Conservation (phyloP, 1,140 invertebrate species). For the Mylabris phalerata region DNA sequence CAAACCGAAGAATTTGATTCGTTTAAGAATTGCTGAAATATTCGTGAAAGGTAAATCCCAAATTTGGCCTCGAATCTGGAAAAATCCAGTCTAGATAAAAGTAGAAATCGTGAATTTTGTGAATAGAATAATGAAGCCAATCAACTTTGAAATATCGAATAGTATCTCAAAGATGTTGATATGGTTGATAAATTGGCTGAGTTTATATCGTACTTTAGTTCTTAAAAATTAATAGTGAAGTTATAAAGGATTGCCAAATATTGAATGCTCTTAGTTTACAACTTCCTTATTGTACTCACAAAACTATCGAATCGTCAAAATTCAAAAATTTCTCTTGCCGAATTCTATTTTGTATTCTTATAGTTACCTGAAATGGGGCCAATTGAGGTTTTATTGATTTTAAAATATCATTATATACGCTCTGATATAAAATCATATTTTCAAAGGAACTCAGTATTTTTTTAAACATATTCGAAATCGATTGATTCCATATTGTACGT, state of each 20-base stretch:
- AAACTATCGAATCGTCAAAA: too few relatives aligned
- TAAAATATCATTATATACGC: conserved; percentile 2
- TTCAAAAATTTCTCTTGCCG: too few relatives aligned
- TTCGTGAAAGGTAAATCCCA: conserved; percentile 16
- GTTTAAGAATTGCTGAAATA: conserved; percentile 7
- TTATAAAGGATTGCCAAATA: too few relatives aligned
- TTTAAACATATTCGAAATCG: conserved; percentile 4
- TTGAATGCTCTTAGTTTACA: too few relatives aligned
- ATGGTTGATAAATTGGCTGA: too few relatives aligned
- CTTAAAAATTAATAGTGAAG: too few relatives aligned
- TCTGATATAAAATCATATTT: background rate
- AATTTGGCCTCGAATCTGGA: conserved; percentile 16
- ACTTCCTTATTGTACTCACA: too few relatives aligned
- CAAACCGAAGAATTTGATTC: conserved; percentile 9
- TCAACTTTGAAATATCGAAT: too few relatives aligned
- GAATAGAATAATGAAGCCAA: too few relatives aligned
- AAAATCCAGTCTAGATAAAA: background rate
- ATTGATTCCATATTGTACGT: conserved; percentile 29
- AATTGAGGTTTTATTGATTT: background rate
- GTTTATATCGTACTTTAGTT: too few relatives aligned
- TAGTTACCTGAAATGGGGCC: background rate
- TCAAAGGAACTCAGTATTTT: conserved; percentile 1
- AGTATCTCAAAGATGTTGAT: too few relatives aligned
- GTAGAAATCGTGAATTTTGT: background rate
- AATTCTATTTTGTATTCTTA: too few relatives aligned